Evolutionary conservation across 2,888 invertebrate species (phyloP).

Genomic region (Acanthosepion esculentum): DNA sequence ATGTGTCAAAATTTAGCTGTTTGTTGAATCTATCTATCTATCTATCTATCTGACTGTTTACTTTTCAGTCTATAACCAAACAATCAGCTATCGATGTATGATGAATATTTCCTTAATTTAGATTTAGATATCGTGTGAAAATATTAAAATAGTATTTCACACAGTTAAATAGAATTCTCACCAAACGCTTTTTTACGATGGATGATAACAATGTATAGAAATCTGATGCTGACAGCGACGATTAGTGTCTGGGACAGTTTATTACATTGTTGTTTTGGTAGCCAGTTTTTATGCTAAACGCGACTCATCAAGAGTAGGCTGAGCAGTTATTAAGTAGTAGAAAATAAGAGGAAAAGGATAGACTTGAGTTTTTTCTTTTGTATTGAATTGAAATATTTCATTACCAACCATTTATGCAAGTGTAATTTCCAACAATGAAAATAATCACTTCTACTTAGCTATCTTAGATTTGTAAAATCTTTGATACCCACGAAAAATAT

Average conservation of each 20-base stretch:
- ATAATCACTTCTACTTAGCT: too few species aligned
- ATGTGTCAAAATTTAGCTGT: too few species aligned
- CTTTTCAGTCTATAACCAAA: background rate
- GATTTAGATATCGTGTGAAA: background rate
- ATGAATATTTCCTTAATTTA: background rate
- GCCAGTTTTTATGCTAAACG: background rate
- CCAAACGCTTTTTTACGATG: background rate
- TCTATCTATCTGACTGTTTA: background rate
- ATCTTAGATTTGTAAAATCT: too few species aligned
- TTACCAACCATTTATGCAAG: background rate
- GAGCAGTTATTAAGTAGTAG: background rate
- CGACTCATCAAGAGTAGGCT: background rate
- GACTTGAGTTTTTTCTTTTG: background rate
- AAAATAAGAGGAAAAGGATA: background rate
- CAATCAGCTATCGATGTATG: background rate
- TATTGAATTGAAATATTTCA: background rate
- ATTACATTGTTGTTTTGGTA: background rate
- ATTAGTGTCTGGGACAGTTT: background rate
- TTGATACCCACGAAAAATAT: too few species aligned
- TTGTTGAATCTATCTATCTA: background rate
- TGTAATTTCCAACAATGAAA: too few species aligned
- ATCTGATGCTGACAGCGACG: background rate
- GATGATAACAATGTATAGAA: background rate
- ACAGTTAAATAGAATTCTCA: background rate
- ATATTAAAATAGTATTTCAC: conserved; percentile 9